Conservation (phyloP, 2,888 invertebrate species). For the Criorhina ranunculi region DNA sequence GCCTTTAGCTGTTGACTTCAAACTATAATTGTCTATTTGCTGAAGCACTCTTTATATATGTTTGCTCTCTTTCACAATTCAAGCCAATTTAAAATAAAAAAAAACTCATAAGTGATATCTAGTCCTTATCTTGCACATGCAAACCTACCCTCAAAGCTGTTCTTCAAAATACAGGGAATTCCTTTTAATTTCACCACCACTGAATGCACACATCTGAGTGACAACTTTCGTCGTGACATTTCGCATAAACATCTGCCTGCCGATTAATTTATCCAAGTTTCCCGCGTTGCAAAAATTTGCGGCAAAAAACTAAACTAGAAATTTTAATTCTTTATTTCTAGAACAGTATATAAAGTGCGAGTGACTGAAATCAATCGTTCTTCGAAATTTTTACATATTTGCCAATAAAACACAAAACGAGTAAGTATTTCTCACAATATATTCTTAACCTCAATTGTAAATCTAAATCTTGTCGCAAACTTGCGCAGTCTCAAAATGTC, state of each 20-base stretch:
- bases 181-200: background rate
- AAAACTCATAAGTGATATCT: background rate
- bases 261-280: conserved; percentile 16
- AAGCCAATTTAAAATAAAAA: no score
- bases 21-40: no score
- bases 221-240: conserved; percentile 36
- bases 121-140: background rate
- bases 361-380: background rate
- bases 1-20: no score
- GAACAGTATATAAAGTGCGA: background rate
- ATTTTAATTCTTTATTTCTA: conserved; percentile 15
- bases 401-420: conserved; percentile 5
- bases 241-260: conserved; percentile 63
- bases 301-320: background rate
- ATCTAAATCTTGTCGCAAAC: conserved; percentile 6
- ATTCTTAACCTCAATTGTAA: conserved; percentile 44
- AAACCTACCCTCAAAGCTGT: background rate
- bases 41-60: no score
- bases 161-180: conserved; percentile 51
- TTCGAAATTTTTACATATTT: conserved; percentile 6
- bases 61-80: no score
- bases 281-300: conserved; percentile 59
- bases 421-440: conserved; percentile 43
- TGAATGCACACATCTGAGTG: conserved; percentile 7
- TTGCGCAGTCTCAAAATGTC: conserved; percentile 68